Base-by-base conservation (phyloP, 2,113 vertebrate genomes). In the Mionectes macconnelli region DNA sequence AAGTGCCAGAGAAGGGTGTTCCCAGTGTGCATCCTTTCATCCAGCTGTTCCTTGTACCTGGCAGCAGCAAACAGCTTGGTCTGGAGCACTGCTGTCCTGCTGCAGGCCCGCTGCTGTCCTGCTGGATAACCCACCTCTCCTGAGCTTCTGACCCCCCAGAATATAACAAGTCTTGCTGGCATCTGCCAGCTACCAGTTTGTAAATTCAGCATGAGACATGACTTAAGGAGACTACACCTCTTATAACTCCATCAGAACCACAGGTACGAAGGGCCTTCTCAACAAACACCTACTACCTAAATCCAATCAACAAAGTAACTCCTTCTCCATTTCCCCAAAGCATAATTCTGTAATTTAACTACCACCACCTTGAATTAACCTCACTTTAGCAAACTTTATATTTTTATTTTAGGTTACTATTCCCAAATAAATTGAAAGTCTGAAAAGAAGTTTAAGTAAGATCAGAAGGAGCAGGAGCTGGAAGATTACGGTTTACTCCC, bases 61-160 rank as follows among this genome's bases (percentile, higher is more conserved):
- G 44, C 57, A 69, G 27, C 64, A 82, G 52, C 60, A 35, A 75
- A 82, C 53, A 95, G 53, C 55, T 59, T 80, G 42, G 30, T 28
- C 67, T 55, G 47, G n/a, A 85, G 35, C 52, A 59, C 27, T 1
- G n/a, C n/a, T n/a, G n/a, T n/a, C n/a, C n/a, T n/a, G n/a, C n/a
- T n/a, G n/a, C n/a, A n/a, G n/a, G 1, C 7, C 4, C 2, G 56
- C 49, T 70, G 68, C 72, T 84, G 11, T 10, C 24, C 33, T 0
- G 0, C 39, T 64, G 2, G 49, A 19, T 19, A 76, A 84, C 23
- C 12, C 5, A 3, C 2, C 39, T 49, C 66, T 55, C 33, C 59
- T 4, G 16, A 24, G 24, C 40, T 68, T 57, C 76, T 53, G 49
- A 12, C 8, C 8, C 37, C 23, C 17, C 20, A 5, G 12, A 78